phyloP scores from a whole-genome alignment of 2,888 invertebrate genomes.

The Phorcus lineatus region DNA sequence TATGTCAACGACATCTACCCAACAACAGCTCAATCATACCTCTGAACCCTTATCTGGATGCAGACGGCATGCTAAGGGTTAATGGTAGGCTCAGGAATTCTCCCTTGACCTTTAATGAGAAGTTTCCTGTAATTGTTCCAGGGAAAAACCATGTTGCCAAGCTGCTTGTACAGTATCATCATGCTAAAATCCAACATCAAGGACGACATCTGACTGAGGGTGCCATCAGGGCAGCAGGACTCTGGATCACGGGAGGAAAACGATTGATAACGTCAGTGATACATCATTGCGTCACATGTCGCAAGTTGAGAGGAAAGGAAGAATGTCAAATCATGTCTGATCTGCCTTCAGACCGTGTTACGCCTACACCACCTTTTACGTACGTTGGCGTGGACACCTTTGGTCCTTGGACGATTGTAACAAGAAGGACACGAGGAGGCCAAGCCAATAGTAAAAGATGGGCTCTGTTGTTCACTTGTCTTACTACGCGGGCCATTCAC shows the following conservation, averaged over 20 bases:
- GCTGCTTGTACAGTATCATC: neutral
- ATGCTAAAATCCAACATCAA: neutral
- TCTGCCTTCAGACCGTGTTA: neutral
- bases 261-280: neutral
- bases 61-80: constrained; percentile 36
- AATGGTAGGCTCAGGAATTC: constrained; percentile 30
- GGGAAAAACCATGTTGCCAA: constrained; percentile 1
- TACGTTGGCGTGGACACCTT: neutral
- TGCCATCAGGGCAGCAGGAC: constrained; percentile 6
- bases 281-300: constrained; percentile 6
- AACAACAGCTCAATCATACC: constrained; percentile 24
- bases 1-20: neutral
- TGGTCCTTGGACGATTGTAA: neutral
- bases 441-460: neutral
- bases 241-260: constrained; percentile 19
- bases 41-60: constrained; percentile 35
- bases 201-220: constrained; percentile 17
- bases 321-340: constrained; percentile 5
- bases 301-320: neutral
- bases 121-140: constrained; percentile 1
- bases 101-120: neutral
- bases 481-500: neutral
- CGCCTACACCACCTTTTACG: neutral
- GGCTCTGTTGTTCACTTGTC: neutral
- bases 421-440: neutral